Evolutionary conservation across 2,113 vertebrate species (phyloP).

Genomic region (Ciconia stormi): DNA sequence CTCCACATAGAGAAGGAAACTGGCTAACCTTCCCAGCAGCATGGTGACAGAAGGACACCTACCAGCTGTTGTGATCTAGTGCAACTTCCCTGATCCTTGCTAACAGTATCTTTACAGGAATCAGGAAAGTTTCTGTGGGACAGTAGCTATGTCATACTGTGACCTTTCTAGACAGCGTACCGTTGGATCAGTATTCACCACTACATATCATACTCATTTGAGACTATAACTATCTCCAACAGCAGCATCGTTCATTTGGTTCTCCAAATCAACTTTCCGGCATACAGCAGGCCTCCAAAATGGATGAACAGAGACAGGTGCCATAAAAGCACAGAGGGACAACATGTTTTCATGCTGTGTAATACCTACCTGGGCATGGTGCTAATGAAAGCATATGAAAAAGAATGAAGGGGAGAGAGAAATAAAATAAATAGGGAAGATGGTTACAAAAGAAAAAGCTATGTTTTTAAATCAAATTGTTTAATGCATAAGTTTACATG

Average conservation of each 20-base stretch:
- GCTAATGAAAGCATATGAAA: slow-evolving; percentile 75
- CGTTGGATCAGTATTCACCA: neutral
- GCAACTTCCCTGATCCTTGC: neutral
- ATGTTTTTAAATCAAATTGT: slow-evolving; percentile 25
- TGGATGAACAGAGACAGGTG: slow-evolving; percentile 35
- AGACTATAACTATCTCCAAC: neutral
- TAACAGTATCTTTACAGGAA: neutral
- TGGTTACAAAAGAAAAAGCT: slow-evolving; percentile 59
- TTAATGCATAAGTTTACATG: neutral
- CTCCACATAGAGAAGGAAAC: neutral
- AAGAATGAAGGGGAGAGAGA: slow-evolving; percentile 61
- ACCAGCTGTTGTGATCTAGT: neutral
- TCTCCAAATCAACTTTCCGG: neutral
- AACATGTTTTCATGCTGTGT: slow-evolving; percentile 47
- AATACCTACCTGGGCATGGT: slow-evolving; percentile 85
- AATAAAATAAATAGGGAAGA: slow-evolving; percentile 65
- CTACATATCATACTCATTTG: neutral
- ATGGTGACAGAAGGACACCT: neutral
- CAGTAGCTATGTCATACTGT: neutral
- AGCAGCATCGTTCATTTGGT: neutral
- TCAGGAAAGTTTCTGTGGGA: neutral
- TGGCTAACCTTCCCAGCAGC: neutral
- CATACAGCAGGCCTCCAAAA: slow-evolving; percentile 17
- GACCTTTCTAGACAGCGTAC: neutral
- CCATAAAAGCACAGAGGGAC: neutral